Evolutionary conservation across 2,888 invertebrate genomes (phyloP).

Genomic region (Eulithis testata): DNA sequence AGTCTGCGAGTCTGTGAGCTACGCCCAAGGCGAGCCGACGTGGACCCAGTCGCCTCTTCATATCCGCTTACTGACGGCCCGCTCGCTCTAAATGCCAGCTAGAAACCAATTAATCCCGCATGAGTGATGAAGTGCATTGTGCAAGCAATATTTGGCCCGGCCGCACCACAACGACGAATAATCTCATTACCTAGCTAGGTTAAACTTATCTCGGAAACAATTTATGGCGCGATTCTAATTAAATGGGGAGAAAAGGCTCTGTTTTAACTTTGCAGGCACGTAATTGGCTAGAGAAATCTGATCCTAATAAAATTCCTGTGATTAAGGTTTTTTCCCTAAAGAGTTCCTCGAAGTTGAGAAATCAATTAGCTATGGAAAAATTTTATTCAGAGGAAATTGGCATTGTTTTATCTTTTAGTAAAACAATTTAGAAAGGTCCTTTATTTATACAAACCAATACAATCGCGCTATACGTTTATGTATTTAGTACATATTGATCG

Average conservation of each 20-base stretch:
- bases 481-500: too few species aligned
- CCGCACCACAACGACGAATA: constrained; percentile 35
- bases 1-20: constrained; percentile 8
- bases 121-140: constrained; percentile 58
- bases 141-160: constrained; percentile 43
- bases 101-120: constrained; percentile 61
- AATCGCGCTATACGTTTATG: too few species aligned
- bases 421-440: not conserved
- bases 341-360: constrained; percentile 17
- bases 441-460: not conserved
- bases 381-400: constrained; percentile 1
- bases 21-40: constrained; percentile 32
- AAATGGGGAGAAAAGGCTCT: constrained; percentile 32
- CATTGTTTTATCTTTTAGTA: not conserved
- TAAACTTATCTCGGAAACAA: constrained; percentile 37
- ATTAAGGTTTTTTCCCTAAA: constrained; percentile 28
- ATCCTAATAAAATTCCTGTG: constrained; percentile 29
- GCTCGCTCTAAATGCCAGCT: constrained; percentile 53
- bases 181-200: constrained; percentile 32
- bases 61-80: constrained; percentile 61
- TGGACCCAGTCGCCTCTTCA: constrained; percentile 46
- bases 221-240: constrained; percentile 39
- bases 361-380: constrained; percentile 30
- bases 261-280: constrained; percentile 34
- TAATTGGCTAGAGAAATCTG: constrained; percentile 34